phyloP scores from a whole-genome alignment of 64 coral and sea anemone species.

The Astreopora myriophthalma region DNA sequence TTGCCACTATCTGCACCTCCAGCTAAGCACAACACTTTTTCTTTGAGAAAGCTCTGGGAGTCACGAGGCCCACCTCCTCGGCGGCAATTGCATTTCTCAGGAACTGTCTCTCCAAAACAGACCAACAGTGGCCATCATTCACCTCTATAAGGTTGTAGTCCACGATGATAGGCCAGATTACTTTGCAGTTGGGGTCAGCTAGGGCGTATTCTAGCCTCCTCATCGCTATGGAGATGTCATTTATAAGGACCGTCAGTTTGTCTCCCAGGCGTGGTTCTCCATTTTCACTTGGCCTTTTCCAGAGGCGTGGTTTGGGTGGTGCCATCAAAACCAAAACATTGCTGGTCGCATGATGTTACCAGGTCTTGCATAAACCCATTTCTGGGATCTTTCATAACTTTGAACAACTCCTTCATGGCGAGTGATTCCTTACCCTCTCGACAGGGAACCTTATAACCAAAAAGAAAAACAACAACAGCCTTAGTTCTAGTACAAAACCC shows the following conservation, averaged over 20 bases:
- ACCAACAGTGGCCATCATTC: slow-evolving; percentile 8
- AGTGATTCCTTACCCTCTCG: not conserved
- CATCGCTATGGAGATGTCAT: not conserved
- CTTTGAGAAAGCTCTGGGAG: slow-evolving; percentile 55
- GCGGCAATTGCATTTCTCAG: not conserved
- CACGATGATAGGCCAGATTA: not conserved
- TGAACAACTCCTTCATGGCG: not conserved
- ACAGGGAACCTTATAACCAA: not conserved
- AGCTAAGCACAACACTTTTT: slow-evolving; percentile 1
- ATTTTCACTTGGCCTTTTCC: not conserved
- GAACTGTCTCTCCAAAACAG: not conserved
- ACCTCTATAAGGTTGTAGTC: slow-evolving; percentile 24
- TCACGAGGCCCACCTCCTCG: not conserved
- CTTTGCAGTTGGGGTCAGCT: not conserved
- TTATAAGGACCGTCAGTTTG: not conserved
- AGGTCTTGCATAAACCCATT: not conserved
- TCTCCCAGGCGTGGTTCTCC: not conserved
- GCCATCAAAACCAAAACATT: not conserved
- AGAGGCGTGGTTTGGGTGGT: not conserved
- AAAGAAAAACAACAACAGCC: not conserved
- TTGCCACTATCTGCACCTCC: slow-evolving; percentile 44
- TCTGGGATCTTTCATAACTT: not conserved
- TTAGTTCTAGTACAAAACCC: too few species aligned
- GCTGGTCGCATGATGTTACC: not conserved
- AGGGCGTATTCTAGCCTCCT: not conserved